Evolutionary conservation across 2,113 vertebrate species (phyloP).

Genomic region (Nycticorax nycticorax): DNA sequence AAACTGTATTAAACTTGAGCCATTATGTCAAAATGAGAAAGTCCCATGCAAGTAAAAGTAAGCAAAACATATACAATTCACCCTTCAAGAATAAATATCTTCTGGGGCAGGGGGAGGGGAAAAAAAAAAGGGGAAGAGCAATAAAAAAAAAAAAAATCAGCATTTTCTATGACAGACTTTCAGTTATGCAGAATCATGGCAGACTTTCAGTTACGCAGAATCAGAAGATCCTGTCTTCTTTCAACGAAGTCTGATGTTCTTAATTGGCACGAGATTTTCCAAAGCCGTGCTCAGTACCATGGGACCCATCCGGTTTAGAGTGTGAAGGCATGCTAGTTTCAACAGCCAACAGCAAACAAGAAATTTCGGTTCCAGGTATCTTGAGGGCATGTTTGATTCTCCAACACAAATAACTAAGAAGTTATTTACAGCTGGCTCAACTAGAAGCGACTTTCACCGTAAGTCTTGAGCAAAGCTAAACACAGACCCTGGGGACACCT

Average conservation of each 20-base stretch:
- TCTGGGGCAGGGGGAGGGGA: rapidly evolving
- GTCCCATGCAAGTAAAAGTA: not conserved
- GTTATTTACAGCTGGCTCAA: not conserved
- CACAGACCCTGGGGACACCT: not conserved
- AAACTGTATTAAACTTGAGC: not conserved
- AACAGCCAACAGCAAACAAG: not conserved
- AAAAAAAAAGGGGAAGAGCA: not conserved
- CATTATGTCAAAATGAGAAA: not conserved
- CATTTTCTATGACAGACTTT: not conserved
- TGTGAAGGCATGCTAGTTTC: not conserved
- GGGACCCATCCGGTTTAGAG: not conserved
- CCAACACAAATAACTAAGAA: not conserved
- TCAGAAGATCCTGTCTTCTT: not conserved
- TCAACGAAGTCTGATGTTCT: not conserved
- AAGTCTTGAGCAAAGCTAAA: not conserved
- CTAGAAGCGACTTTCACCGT: not conserved
- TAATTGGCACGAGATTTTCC: not conserved
- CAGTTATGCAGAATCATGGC: not conserved
- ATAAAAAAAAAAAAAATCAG: not conserved
- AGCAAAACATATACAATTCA: not conserved
- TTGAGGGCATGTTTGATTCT: not conserved
- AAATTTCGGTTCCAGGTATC: not conserved
- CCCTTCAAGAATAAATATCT: not conserved
- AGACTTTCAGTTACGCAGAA: not conserved
- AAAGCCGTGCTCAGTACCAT: not conserved